Evolutionary conservation across 2,797 vertebrate species (phyloP), one percentile per base, ranked within the genome.

Genomic region (Selene dorsalis): DNA sequence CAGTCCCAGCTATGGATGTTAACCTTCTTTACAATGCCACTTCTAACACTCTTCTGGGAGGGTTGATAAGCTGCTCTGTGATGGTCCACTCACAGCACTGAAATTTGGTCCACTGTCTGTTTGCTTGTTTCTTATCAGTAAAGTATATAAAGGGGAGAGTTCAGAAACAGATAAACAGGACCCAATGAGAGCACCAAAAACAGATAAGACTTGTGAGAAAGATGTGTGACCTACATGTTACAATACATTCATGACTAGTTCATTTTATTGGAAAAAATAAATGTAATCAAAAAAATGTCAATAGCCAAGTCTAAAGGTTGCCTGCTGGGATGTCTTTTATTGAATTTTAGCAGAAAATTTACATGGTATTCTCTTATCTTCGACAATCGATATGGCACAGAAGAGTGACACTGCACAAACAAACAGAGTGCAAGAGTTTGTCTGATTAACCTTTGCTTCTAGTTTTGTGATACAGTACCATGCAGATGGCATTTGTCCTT

Each of bases 121-220:
- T 91, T 89, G 66, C 71, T 74, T 60, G 77, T 67, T 80, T 84
- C 84, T 90, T 90, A 91, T 93, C 88, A 60, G 61, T 41, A 65
- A 82, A 77, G 71, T 26, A 84, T 87, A 88, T 85, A 84, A 83
- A 88, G 87, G 87, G 84, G 82, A 91, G 85, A 91, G 87, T 78
- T 91, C 73, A 82, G 57, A 73, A 70, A 43, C 71, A 87, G 70
- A 80, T 89, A 88, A 88, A 89, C 77, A 89, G 78, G 69, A 88
- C 68, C 84, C 71, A 66, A 77, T 69, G 47, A 53, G 72, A 69
- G 28, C 22, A 75, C 58, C 48, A 48, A 75, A 84, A 76, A 73
- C 56, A 75, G 70, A 88, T 71, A 71, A 73, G 48, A 71, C 13
- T 65, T 47, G 11, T 41, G 64, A 77, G 24, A 80, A 38, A 76